Base-by-base conservation (phyloP, 1,140 invertebrate genomes). In the Drosophila funebris region DNA sequence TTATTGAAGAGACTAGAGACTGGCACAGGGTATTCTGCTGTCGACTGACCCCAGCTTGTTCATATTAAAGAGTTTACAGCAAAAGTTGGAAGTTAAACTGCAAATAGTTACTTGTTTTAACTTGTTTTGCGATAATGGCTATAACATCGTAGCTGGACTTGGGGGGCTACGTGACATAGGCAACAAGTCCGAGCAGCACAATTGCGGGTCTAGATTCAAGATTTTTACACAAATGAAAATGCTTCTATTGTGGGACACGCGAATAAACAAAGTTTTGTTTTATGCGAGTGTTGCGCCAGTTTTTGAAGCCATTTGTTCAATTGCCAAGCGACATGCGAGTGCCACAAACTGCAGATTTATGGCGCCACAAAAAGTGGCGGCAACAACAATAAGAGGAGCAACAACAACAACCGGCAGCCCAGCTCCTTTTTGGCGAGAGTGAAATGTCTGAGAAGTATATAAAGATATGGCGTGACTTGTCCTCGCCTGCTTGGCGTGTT, bases 231-330 rank as follows among this genome's bases (percentile, higher is more conserved):
- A 36, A 53, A 69, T 53, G 33, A 36, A 67, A 67, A 72, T 67
- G 53, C 29, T 58, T 18, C 33, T 22, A 14, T 50, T 66, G 61
- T 57, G 13, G 33, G 33, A 43, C 69, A 72, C 69, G 69, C 62
- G 24, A 53, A 66, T 36, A 29, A 31, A 57, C 57, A 66, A 72
- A 72, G 62, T 52, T 33, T 6, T 41, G 4, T 66, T 67, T 72
- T 67, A 72, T 72, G 69, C 52, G 69, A 72, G 53, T 50, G 53
- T 72, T 72, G 69, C 53, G 69, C 69, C 53, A 72, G 62, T 72
- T 72, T 72, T 67, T 60, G 62, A 58, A 66, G 53, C 33, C 11
- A 72, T 72, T 72, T 72, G 69, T 72, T 44, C 62, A 72, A 72
- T 67, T 72, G 62, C 69, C 53, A 44, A 52, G 57, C 66, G 57